Evolutionary conservation across 1,140 invertebrate species (phyloP).

Genomic region (Solenopsis invicta): DNA sequence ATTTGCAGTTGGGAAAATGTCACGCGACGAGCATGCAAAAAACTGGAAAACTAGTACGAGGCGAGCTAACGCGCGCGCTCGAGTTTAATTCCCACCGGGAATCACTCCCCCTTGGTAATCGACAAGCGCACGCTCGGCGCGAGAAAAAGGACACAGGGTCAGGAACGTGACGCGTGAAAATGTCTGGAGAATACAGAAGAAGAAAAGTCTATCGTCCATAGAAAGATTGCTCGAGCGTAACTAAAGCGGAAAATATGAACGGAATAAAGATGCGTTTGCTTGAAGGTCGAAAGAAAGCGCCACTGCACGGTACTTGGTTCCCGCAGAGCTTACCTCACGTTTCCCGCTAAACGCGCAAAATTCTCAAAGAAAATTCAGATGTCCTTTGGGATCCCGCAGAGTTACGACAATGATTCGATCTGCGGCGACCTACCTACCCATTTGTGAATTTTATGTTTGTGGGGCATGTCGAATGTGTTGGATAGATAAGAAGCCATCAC

Average conservation of each 20-base stretch:
- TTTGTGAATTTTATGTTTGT: constrained; percentile 47
- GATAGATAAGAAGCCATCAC: constrained; percentile 14
- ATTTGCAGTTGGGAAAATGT: constrained; percentile 30
- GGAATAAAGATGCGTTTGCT: constrained; percentile 62
- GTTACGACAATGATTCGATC: constrained; percentile 46
- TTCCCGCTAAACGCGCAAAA: constrained; percentile 11
- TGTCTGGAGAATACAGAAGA: constrained; percentile 33
- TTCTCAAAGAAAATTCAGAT: constrained; percentile 68
- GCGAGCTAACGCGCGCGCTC: constrained; percentile 27
- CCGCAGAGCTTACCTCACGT: constrained; percentile 4
- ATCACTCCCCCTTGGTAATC: constrained; percentile 60
- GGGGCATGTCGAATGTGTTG: neutral
- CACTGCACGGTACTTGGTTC: neutral
- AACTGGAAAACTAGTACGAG: constrained; percentile 46
- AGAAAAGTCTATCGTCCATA: neutral
- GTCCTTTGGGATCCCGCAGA: constrained; percentile 33
- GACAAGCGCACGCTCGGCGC: constrained; percentile 15
- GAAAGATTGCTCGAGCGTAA: constrained; percentile 18
- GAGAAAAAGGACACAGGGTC: constrained; percentile 36
- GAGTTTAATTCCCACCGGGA: constrained; percentile 42
- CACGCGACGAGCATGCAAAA: constrained; percentile 25
- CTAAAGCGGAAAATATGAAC: constrained; percentile 53
- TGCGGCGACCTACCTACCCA: neutral
- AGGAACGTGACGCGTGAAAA: constrained; percentile 28
- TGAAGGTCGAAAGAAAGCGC: constrained; percentile 28